These are phyloP conservation scores for Danio jaintianensis DNA, from an alignment of 2,797 vertebrate species.

Conservation along the genomic window DNA sequence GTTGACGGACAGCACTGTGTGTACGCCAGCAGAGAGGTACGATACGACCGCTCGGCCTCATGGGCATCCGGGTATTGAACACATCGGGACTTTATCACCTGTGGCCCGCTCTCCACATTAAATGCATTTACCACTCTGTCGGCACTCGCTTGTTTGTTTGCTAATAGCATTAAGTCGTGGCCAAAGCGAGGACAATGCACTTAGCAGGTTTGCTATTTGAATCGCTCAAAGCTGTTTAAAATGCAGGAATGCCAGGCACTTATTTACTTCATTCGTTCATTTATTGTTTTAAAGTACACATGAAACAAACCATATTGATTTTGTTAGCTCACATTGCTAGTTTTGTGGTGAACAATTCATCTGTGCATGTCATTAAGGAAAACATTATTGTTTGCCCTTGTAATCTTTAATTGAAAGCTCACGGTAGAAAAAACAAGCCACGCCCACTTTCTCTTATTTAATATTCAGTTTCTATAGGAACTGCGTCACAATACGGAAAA, in stretches of 20 bases:
- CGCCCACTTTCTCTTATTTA: too few species aligned
- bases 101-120: slow-evolving; percentile 1
- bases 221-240: neutral
- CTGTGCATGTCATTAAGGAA: too few species aligned
- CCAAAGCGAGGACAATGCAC: neutral
- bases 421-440: too few species aligned
- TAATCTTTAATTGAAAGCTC: too few species aligned
- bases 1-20: slow-evolving; percentile 35
- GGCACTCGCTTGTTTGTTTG: slow-evolving; percentile 1
- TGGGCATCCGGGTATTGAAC: slow-evolving; percentile 11
- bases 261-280: too few species aligned
- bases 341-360: too few species aligned
- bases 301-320: too few species aligned
- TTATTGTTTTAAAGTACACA: too few species aligned
- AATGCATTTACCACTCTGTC: slow-evolving; percentile 15
- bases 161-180: neutral
- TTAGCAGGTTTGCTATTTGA: neutral
- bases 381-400: too few species aligned
- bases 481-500: too few species aligned
- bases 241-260: neutral
- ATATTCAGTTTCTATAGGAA: too few species aligned
- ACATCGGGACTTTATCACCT: slow-evolving; percentile 23
- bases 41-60: slow-evolving; percentile 11
- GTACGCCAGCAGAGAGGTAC: slow-evolving; percentile 12
- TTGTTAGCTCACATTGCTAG: too few species aligned